Evolutionary conservation across 2,888 invertebrate genomes (phyloP), one percentile per base, ranked within the genome.

Genomic region (Agrotis clavis): DNA sequence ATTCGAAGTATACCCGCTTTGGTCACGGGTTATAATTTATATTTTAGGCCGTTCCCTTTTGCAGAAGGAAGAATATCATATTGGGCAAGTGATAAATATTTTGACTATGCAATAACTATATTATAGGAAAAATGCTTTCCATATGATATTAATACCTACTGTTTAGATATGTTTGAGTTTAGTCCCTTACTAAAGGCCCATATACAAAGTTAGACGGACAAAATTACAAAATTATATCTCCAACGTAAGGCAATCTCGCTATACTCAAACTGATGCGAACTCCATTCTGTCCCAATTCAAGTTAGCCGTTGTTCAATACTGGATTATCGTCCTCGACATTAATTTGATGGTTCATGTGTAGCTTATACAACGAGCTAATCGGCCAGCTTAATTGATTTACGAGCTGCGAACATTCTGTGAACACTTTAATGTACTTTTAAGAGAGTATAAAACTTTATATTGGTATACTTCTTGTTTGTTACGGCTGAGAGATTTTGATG

Each of bases 331-430:
- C 25, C 56, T 18, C 25, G 47, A 18, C 51, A 67, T 25, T 19
- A 30, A n/a, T n/a, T n/a, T 30, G 59, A n/a, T 19, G 48, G 51
- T 19, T 7, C 7, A 7, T 21, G 53, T 35, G 53, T 35, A 53
- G 60, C 54, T 45, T 50, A 13, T 41, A 51, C 61, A 13, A 53
- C 47, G 57, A 77, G 62, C 19, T 70, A 63, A 77, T 77, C 76
- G 72, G 30, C 16, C 50, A 64, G 35, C 41, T 71, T 79, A 41
- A 76, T 71, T 71, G 76, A 79, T 78, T 76, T 59, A 76, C 62
- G 51, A 69, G 62, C 76, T 69, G 62, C 21, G 54, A 67, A 67
- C 47, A 48, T 35, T 51, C 60, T 53, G 30, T 1, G 9, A 50
- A 21, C 76, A 51, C n/a, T 62, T 57, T 68, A 62, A 57, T 68